Percentiles rank a stretch among this genome's conserved stretches.
Conservation (phyloP, 2,113 vertebrate genomes). For the Cyphomyrus plagiostoma region DNA sequence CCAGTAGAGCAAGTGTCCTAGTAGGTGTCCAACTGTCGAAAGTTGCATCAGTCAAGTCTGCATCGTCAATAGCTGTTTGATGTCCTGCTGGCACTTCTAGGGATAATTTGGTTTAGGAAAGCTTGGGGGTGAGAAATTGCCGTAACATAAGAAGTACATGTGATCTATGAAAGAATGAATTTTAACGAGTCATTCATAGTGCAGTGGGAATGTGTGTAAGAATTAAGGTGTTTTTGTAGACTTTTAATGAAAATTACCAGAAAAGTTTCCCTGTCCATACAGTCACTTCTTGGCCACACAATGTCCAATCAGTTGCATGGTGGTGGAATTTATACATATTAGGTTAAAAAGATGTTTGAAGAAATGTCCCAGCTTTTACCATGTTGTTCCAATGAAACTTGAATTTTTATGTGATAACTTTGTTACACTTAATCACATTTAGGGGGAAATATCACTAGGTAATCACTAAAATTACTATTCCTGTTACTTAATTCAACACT, state of each 20-base stretch:
- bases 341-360: not conserved
- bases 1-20: constrained; percentile 72
- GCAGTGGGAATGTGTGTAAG: not conserved
- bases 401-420: not conserved
- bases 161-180: not conserved
- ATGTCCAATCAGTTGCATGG: not conserved
- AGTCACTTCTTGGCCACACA: not conserved
- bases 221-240: not conserved
- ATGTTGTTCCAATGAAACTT: not conserved
- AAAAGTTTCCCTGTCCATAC: not conserved
- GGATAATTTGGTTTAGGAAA: not conserved
- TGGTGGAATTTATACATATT: not conserved
- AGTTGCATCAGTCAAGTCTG: not conserved
- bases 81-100: not conserved
- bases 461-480: not conserved
- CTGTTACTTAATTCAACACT: not conserved
- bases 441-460: not conserved
- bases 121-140: not conserved
- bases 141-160: not conserved
- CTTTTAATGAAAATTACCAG: not conserved
- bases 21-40: constrained; percentile 37
- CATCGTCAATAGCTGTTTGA: not conserved
- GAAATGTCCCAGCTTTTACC: not conserved
- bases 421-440: not conserved
- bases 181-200: not conserved